phyloP scores from a whole-genome alignment of 1,140 invertebrate genomes.

The Pygmarrhopalites habei region DNA sequence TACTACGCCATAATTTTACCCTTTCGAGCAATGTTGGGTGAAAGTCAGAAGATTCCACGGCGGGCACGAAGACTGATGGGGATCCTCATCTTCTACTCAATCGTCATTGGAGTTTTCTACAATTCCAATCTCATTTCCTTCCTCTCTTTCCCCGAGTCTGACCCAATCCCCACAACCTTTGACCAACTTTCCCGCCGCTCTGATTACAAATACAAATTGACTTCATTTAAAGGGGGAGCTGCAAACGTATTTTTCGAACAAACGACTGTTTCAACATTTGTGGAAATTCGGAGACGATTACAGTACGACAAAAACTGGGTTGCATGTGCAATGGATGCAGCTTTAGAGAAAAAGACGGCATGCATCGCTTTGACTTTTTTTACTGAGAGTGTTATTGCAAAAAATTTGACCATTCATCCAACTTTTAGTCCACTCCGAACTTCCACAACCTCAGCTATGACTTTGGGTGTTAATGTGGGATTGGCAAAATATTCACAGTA shows the following conservation, averaged over 20 bases:
- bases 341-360: background rate
- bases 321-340: background rate
- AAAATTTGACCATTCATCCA: background rate
- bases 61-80: background rate
- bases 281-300: background rate
- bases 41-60: background rate
- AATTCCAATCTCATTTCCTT: background rate
- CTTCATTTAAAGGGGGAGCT: background rate
- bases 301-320: background rate
- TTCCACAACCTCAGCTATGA: background rate
- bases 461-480: background rate
- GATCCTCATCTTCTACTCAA: background rate
- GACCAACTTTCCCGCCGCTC: background rate
- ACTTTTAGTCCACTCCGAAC: background rate
- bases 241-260: background rate
- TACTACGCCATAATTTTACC: no score
- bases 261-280: background rate
- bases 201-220: background rate
- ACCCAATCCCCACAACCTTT: background rate
- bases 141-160: no score
- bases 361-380: background rate
- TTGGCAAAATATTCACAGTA: background rate
- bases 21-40: background rate
- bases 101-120: background rate
- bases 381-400: background rate